phyloP scores from a whole-genome alignment of 1,140 invertebrate genomes.

The Marisa cornuarietis region DNA sequence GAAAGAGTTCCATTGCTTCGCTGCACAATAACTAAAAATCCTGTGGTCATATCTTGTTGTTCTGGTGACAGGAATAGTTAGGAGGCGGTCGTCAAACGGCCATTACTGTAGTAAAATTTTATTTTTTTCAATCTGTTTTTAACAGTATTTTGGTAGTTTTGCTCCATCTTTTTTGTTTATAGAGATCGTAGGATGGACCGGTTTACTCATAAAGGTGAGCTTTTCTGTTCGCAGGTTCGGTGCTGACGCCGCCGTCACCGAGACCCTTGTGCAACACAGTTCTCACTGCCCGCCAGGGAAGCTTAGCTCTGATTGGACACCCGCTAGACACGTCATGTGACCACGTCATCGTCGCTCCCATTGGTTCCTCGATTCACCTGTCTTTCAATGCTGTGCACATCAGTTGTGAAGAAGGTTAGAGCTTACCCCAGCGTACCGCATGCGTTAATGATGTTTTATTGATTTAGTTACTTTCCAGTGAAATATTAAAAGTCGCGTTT shows the following conservation, averaged over 20 bases:
- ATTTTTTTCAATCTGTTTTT: no score
- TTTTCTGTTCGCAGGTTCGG: not conserved
- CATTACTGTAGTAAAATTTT: not conserved
- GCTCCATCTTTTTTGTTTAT: not conserved
- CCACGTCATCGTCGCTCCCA: constrained; percentile 11
- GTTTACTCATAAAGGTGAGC: no score
- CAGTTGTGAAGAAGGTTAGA: constrained; percentile 8
- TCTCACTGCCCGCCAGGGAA: not conserved
- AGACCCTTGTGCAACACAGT: constrained; percentile 5
- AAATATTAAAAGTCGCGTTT: not conserved
- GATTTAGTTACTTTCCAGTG: no score
- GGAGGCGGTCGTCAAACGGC: no score
- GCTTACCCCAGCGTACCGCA: not conserved
- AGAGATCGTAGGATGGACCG: no score
- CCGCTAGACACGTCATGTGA: not conserved
- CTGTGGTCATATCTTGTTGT: no score
- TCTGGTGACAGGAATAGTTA: no score
- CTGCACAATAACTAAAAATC: no score
- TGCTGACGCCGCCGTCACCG: not conserved
- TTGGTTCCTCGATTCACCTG: not conserved
- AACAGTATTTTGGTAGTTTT: not conserved
- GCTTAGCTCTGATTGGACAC: constrained; percentile 12
- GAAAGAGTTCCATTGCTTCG: no score
- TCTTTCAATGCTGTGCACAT: constrained; percentile 2
- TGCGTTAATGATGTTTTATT: not conserved